These are phyloP conservation scores for Pyrgus malvae DNA, from an alignment of 2,888 invertebrate genomes.

Conservation along the genomic window DNA sequence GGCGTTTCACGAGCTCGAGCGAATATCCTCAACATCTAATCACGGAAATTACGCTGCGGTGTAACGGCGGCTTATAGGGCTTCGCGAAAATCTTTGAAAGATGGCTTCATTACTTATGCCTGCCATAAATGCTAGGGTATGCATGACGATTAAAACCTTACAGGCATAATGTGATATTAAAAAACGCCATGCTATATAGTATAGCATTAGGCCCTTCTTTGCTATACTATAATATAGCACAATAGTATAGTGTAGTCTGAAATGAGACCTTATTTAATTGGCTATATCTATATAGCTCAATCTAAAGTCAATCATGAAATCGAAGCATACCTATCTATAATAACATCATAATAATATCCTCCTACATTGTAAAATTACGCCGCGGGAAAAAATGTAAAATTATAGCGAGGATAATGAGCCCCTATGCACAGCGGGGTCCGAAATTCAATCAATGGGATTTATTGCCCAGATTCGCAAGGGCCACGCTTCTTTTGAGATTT, in stretches of 20 bases:
- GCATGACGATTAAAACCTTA: too few relatives aligned
- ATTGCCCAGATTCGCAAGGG: conserved; percentile 79
- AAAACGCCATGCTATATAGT: too few relatives aligned
- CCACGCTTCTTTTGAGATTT: conserved; percentile 64
- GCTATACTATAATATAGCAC: too few relatives aligned
- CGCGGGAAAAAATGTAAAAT: conserved; percentile 57
- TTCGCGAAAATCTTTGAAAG: conserved; percentile 11
- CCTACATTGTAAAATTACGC: conserved; percentile 33
- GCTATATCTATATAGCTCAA: too few relatives aligned
- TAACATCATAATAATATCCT: background rate
- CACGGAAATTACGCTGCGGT: conserved; percentile 20
- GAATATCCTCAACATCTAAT: conserved; percentile 42
- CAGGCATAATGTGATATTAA: too few relatives aligned
- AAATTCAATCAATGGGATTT: conserved; percentile 79
- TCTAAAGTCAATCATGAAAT: background rate
- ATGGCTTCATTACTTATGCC: background rate
- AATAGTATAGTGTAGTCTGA: too few relatives aligned
- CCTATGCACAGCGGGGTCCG: conserved; percentile 79
- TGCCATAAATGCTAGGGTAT: too few relatives aligned
- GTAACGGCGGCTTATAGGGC: conserved; percentile 11
- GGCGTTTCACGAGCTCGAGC: conserved; percentile 42
- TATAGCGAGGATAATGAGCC: conserved; percentile 74
- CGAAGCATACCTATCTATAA: background rate
- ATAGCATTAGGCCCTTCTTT: too few relatives aligned
- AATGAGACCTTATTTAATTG: too few relatives aligned